These are phyloP conservation scores for Paraescarpia echinospica DNA, from an alignment of 1,140 invertebrate species.

Conservation along the genomic window DNA sequence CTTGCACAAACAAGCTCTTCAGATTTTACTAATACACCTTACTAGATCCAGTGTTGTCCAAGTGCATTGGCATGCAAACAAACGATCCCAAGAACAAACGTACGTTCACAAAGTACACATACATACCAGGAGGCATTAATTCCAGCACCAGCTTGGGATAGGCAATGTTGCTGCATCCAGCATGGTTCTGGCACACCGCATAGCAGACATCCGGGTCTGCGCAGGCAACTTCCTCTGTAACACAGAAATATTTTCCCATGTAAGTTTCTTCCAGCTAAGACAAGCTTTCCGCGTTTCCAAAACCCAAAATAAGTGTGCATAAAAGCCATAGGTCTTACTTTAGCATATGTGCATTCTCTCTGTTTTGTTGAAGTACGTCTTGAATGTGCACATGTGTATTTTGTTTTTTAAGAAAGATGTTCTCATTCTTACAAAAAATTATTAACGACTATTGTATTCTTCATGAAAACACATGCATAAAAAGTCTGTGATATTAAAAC, in stretches of 20 bases:
- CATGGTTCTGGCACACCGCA: conserved; percentile 41
- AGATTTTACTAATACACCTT: too few relatives aligned
- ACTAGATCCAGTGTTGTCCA: too few relatives aligned
- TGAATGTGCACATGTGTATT: background rate
- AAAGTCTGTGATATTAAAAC: background rate
- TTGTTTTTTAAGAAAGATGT: background rate
- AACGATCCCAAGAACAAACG: too few relatives aligned
- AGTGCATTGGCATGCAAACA: too few relatives aligned
- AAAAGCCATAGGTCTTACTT: background rate
- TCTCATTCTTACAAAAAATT: background rate
- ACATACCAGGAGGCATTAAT: conserved; percentile 44
- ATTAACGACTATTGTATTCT: background rate
- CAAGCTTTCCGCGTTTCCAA: background rate
- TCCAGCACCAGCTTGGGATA: conserved; percentile 47
- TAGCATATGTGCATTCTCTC: background rate
- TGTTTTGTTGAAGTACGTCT: background rate
- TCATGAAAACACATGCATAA: background rate
- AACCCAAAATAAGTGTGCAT: background rate
- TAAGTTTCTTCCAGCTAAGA: background rate
- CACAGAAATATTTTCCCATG: conserved; percentile 14
- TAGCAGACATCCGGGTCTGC: conserved; percentile 40
- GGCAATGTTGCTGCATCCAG: conserved; percentile 49
- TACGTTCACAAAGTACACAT: background rate
- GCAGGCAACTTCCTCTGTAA: conserved; percentile 59
- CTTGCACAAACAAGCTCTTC: too few relatives aligned